Evolutionary conservation across 2,797 vertebrate species (phyloP), one percentile per base, ranked within the genome.

Genomic region (Loris lydekkerianus): DNA sequence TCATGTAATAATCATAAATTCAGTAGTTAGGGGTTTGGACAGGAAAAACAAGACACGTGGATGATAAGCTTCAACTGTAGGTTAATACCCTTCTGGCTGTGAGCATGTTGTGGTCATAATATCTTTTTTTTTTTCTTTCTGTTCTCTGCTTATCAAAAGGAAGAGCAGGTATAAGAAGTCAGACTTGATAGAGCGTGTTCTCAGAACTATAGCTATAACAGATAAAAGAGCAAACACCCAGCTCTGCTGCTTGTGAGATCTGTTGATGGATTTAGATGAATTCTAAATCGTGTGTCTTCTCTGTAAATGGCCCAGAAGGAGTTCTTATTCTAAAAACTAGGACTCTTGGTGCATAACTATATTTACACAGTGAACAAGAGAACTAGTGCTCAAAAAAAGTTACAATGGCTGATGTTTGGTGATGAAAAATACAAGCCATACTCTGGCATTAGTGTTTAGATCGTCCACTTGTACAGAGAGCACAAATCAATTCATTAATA

Each of bases 321-420:
- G n/a, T 63, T 82, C 81, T 72, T 93, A 83, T 31, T 78, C 29
- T 76, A 80, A 96, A 97, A 89, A 43, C 20, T 17, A 83, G 92
- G 60, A 31, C 49, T 72, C 20, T 84, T 75, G 14, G 20, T 73
- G 60, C 83, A 21, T 25, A 88, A 76, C 49, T 80, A 10, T 86
- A 75, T 86, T 89, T 69, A 73, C 11, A 40, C 20, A 67, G 17
- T 81, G 23, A 83, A 31, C 49, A 88, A 81, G 58, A 83, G 14
- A 49, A 86, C 4, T n/a, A 21, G 2, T 34, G 60, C 86, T 85
- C 43, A 75, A 63, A n/a, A 84, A 92, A 95, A 76, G 2, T 83
- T 89, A 13, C n/a, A 92, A 70, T 21, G 34, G 65, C 23, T 86
- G 7, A 89, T 72, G 25, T 77, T 90, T 65, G 69, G 27, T 69